Conservation (phyloP, 2,888 invertebrate genomes). For the Epirrhoe alternata region DNA sequence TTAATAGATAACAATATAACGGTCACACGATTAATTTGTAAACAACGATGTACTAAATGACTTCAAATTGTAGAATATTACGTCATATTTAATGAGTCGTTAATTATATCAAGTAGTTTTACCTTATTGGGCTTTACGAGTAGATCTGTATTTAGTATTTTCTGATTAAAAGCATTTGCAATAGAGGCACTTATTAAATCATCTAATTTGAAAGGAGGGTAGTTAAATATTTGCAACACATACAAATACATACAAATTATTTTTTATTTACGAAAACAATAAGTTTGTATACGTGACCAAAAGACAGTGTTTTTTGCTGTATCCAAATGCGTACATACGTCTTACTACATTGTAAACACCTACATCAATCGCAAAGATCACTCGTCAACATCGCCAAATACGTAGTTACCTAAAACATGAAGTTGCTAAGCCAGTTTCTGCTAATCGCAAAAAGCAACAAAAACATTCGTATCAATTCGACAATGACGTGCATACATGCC, state of each 20-base stretch:
- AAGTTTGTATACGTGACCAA: too few relatives aligned
- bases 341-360: conserved; percentile 7
- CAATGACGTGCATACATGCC: conserved; percentile 22
- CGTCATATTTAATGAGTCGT: conserved; percentile 15
- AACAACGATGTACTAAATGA: background rate
- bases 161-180: background rate
- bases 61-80: conserved; percentile 6
- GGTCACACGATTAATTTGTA: conserved; percentile 3
- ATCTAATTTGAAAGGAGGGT: background rate
- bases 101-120: background rate
- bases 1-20: background rate
- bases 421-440: conserved; percentile 18
- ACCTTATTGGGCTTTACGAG: background rate
- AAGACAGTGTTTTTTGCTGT: background rate
- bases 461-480: conserved; percentile 21
- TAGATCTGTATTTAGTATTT: background rate
- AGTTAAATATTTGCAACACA: too few relatives aligned
- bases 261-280: too few relatives aligned
- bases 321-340: background rate
- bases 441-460: conserved; percentile 13
- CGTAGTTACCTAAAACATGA: conserved; percentile 2
- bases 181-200: background rate
- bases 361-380: conserved; percentile 3
- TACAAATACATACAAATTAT: too few relatives aligned
- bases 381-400: background rate